These are phyloP conservation scores for Hanleya hanleyi DNA, from an alignment of 2,888 invertebrate species.

Conservation along the genomic window DNA sequence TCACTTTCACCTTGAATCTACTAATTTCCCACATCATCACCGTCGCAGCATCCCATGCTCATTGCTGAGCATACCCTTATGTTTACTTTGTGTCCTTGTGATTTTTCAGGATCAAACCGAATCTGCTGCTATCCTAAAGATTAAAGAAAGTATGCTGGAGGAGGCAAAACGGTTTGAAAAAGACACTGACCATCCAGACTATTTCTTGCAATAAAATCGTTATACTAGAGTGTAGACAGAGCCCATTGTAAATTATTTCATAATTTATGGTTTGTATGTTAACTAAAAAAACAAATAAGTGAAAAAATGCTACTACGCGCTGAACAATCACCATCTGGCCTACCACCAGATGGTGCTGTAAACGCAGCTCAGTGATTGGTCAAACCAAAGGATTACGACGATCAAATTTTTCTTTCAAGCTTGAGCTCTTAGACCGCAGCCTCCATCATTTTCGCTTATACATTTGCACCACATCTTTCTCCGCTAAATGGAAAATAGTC, in stretches of 20 bases:
- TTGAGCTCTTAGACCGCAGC: too few species aligned
- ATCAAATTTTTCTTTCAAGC: too few species aligned
- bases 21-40: background rate
- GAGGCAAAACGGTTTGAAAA: slow-evolving; percentile 91
- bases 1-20: too few species aligned
- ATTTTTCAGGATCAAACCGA: slow-evolving; percentile 82
- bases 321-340: background rate
- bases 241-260: slow-evolving; percentile 10
- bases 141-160: slow-evolving; percentile 99
- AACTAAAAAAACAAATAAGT: background rate
- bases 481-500: too few species aligned
- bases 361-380: slow-evolving; percentile 3
- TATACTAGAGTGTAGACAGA: background rate
- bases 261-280: slow-evolving; percentile 11
- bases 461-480: too few species aligned
- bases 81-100: slow-evolving; percentile 11
- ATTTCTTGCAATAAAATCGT: slow-evolving; percentile 62
- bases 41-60: background rate
- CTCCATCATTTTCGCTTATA: too few species aligned
- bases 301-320: background rate
- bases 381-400: background rate
- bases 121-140: slow-evolving; percentile 99
- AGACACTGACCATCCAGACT: slow-evolving; percentile 63
- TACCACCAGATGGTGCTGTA: slow-evolving; percentile 1
- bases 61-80: background rate